phyloP scores from a whole-genome alignment of 1,140 invertebrate genomes.

The Zaprionus kolodkinae region DNA sequence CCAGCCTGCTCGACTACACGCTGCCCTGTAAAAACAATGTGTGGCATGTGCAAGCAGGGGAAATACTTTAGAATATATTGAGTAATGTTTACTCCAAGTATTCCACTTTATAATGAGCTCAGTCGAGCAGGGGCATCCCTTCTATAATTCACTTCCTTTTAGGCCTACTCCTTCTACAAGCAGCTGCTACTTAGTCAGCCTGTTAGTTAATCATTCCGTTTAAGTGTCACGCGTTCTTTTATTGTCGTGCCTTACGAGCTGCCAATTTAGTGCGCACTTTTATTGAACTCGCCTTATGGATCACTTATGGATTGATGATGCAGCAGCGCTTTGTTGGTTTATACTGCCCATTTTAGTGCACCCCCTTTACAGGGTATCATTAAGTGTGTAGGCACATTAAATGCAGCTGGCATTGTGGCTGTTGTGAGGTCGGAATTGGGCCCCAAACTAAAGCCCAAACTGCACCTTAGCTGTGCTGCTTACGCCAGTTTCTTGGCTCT shows the following conservation, averaged over 20 bases:
- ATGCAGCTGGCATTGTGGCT: conserved; percentile 49
- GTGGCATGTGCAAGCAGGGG: not conserved
- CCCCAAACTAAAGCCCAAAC: not conserved
- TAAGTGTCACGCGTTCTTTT: not conserved
- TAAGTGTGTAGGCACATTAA: conserved; percentile 50
- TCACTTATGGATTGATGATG: not conserved
- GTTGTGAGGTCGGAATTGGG: too few species aligned
- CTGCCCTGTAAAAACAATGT: conserved; percentile 2
- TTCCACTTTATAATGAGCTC: too few species aligned
- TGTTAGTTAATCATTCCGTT: not conserved
- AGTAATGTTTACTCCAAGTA: too few species aligned
- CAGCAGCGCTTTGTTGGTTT: not conserved
- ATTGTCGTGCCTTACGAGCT: not conserved
- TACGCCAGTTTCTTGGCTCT: too few species aligned
- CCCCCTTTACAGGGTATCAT: conserved; percentile 26
- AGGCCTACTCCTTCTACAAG: not conserved
- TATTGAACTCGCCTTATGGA: not conserved
- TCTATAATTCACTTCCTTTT: not conserved
- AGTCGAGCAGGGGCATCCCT: too few species aligned
- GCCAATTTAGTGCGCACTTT: not conserved
- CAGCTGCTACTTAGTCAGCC: not conserved
- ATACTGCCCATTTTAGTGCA: not conserved
- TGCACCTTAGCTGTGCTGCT: not conserved
- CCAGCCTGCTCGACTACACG: not conserved
- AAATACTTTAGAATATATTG: too few species aligned